phyloP scores from a whole-genome alignment of 2,113 vertebrate species.

The Cnemophilus loriae region DNA sequence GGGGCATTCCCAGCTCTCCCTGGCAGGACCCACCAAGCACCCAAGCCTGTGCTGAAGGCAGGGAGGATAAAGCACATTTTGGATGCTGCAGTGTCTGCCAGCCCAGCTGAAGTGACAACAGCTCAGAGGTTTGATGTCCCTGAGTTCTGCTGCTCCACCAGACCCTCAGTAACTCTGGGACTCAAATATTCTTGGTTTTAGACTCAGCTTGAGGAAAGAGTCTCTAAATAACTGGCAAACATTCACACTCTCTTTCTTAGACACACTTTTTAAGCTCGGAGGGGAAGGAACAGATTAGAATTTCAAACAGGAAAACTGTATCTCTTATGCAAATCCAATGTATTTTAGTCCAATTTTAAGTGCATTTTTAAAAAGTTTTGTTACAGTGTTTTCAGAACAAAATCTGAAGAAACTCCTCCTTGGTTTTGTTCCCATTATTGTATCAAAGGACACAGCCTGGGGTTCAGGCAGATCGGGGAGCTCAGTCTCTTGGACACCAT shows the following conservation, averaged over 20 bases:
- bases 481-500: background rate
- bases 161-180: background rate
- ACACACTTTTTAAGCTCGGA: background rate
- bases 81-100: background rate
- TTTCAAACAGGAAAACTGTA: background rate
- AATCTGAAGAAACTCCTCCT: background rate
- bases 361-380: background rate
- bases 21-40: background rate
- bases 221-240: background rate
- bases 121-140: background rate
- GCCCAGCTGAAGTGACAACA: background rate
- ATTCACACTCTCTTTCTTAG: background rate
- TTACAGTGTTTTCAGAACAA: background rate
- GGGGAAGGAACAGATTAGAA: background rate
- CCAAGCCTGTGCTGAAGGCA: background rate
- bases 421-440: background rate
- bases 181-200: background rate
- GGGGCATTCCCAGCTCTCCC: background rate
- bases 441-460: background rate
- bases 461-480: background rate
- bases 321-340: background rate
- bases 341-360: background rate
- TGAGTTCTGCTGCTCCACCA: background rate
- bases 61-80: background rate
- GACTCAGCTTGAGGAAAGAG: background rate